A percentile compares a stretch with the other conserved stretches of the same genome.
These are phyloP conservation scores for Phrynocephalus forsythii DNA, from an alignment of 2,797 vertebrate species.

Conservation along the genomic window DNA sequence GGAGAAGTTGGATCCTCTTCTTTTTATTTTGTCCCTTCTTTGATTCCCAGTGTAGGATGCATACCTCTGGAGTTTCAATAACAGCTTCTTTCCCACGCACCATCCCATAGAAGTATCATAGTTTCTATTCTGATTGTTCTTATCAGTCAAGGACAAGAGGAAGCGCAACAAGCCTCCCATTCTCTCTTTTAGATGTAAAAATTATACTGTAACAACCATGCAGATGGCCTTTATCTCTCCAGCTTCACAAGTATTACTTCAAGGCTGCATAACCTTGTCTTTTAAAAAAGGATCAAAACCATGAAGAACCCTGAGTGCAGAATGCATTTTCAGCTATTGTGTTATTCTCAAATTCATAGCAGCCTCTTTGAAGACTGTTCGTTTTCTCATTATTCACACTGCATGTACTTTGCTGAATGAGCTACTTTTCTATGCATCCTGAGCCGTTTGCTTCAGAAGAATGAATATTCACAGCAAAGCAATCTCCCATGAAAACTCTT, in stretches of 20 bases:
- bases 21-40: neutral
- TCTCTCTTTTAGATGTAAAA: slow-evolving; percentile 24
- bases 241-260: slow-evolving; percentile 23
- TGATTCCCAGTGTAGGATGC: neutral
- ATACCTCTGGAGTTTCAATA: neutral
- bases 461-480: slow-evolving; percentile 55
- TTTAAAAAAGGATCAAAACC: slow-evolving; percentile 1
- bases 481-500: slow-evolving; percentile 55
- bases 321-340: slow-evolving; percentile 15
- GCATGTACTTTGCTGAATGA: slow-evolving; percentile 55
- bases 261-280: slow-evolving; percentile 23
- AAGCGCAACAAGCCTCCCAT: slow-evolving; percentile 6
- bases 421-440: slow-evolving; percentile 48
- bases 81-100: neutral
- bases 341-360: slow-evolving; percentile 39
- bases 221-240: slow-evolving; percentile 20
- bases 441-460: slow-evolving; percentile 55
- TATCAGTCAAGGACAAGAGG: neutral
- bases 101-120: neutral
- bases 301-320: slow-evolving; percentile 8
- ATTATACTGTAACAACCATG: neutral
- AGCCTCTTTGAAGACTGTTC: accelerated
- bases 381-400: slow-evolving; percentile 45
- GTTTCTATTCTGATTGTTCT: slow-evolving; percentile 15
- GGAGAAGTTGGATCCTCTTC: neutral